These are phyloP conservation scores for Drosophila melanica DNA, from an alignment of 1,140 invertebrate genomes.

Conservation along the genomic window DNA sequence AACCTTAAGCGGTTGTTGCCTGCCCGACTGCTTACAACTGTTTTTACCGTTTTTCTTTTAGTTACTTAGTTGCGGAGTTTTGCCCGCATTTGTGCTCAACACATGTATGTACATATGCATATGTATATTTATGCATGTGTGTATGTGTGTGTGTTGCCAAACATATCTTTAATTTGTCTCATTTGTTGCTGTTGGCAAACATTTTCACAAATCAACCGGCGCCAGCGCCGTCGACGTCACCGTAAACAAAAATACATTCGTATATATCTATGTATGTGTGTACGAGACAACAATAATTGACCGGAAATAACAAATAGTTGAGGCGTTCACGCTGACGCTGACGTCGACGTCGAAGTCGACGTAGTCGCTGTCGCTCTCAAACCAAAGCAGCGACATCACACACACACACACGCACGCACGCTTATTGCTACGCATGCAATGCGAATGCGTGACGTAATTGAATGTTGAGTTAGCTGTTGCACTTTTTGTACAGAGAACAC, in stretches of 20 bases:
- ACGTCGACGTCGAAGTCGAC: not conserved
- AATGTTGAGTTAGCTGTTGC: conserved; percentile 17
- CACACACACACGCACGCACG: conserved; percentile 5
- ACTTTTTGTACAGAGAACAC: conserved; percentile 3
- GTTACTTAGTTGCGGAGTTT: conserved; percentile 40
- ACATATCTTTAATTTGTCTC: not conserved
- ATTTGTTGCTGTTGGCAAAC: conserved; percentile 15
- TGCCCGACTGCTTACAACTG: conserved; percentile 63
- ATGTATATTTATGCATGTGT: conserved; percentile 10
- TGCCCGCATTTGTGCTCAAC: conserved; percentile 46
- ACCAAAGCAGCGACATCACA: not conserved
- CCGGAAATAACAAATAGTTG: conserved; percentile 76
- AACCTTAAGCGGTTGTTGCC: conserved; percentile 65
- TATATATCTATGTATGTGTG: not conserved
- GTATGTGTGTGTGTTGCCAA: conserved; percentile 1
- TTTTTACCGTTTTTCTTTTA: conserved; percentile 73
- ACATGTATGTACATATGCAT: conserved; percentile 17
- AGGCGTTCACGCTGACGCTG: conserved; percentile 25
- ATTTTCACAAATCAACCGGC: conserved; percentile 14
- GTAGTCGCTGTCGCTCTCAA: not conserved
- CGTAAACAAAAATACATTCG: conserved; percentile 15
- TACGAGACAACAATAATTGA: conserved; percentile 55
- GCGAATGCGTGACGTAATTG: conserved; percentile 48
- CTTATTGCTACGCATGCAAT: conserved; percentile 25
- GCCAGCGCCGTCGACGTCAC: conserved; percentile 20